Evolutionary conservation across 2,113 vertebrate genomes (phyloP), one percentile per base, ranked within the genome.

Genomic region (Semnornis frantzii): DNA sequence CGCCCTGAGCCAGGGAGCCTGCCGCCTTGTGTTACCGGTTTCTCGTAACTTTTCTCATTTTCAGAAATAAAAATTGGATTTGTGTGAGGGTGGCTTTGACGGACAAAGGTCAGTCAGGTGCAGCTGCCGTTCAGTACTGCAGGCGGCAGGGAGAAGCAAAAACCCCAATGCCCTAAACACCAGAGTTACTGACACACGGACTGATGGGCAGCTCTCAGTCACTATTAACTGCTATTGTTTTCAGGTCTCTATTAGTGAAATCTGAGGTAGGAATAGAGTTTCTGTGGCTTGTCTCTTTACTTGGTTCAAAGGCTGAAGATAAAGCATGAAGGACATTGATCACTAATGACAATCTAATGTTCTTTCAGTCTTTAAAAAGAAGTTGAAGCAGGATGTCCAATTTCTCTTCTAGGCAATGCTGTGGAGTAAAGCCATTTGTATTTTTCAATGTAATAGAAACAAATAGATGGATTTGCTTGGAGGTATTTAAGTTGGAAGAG

Each of bases 21-120:
- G 6, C 9, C n/a, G 3, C 28, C 57, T 12, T 13, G 0, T 10
- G 5, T 28, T 25, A 24, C 2, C 18, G 16, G 5, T 37, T 74
- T 46, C 70, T 55, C 39, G 0, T 12, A 8, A 10, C 20, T 0
- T 2, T 34, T 54, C 0, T 10, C 28, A 4, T 81, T 57, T 78
- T 59, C 33, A 66, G 39, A 48, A 62, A 15, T 34, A 85, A 74
- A 62, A 30, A 6, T 4, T 0, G 15, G 16, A 2, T 70, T 37
- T 58, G 7, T 52, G 76, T 30, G 28, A 8, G 18, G 30, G 24
- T 48, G 62, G 50, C 15, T 54, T 82, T 82, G 20, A 0, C 0
- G 7, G 55, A 6, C 31, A 62, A 59, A 20, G 30, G 34, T 46
- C 3, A 2, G 25, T 77, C 8, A 18, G 25, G 19, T 25, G 23